Percentiles rank a stretch among this genome's conserved stretches.
These are phyloP conservation scores for Embidobia sp. DNA, from an alignment of 2,888 invertebrate genomes.

Conservation along the genomic window DNA sequence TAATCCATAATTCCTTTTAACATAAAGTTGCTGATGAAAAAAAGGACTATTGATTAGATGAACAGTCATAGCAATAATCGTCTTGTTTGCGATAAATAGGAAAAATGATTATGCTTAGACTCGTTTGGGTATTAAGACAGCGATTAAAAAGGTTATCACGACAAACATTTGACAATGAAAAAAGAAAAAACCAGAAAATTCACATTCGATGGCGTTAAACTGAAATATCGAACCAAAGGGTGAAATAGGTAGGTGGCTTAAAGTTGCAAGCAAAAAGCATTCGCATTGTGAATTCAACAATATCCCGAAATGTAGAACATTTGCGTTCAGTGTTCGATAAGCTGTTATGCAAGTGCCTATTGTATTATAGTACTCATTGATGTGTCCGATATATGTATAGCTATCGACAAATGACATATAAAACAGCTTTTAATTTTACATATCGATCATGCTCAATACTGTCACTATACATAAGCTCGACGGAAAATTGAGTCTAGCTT, in stretches of 20 bases:
- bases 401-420: conserved; percentile 20
- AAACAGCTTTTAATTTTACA: conserved; percentile 5
- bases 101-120: too few relatives aligned
- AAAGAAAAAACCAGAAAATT: conserved; percentile 9
- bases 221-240: conserved; percentile 37
- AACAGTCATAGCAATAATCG: too few relatives aligned
- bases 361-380: conserved; percentile 34
- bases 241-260: conserved; percentile 25
- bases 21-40: too few relatives aligned
- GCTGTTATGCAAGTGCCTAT: conserved; percentile 46
- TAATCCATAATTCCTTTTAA: too few relatives aligned
- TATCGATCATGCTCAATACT: not conserved
- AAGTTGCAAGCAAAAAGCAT: conserved; percentile 37
- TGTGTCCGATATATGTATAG: conserved; percentile 7
- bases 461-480: too few relatives aligned
- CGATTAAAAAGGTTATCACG: too few relatives aligned
- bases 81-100: too few relatives aligned
- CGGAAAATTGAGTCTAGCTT: too few relatives aligned
- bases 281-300: conserved; percentile 41
- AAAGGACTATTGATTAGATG: too few relatives aligned
- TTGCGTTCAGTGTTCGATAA: conserved; percentile 51
- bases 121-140: too few relatives aligned
- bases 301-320: conserved; percentile 51
- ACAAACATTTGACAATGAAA: conserved; percentile 1
- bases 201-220: conserved; percentile 31